These are phyloP conservation scores for Drosophila santomea DNA, from an alignment of 1,140 invertebrate species.

Conservation along the genomic window DNA sequence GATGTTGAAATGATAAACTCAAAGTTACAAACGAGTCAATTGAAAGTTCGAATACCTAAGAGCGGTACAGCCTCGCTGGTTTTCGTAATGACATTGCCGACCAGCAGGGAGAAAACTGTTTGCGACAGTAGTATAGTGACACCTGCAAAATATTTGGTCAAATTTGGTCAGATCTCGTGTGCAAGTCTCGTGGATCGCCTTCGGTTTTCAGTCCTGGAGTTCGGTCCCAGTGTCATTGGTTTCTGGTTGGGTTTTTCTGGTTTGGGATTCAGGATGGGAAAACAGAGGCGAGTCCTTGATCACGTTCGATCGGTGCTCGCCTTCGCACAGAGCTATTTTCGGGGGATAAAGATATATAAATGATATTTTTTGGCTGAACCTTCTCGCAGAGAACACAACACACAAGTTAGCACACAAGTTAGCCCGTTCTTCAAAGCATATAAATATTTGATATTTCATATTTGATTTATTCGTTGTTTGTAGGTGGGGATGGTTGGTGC, in stretches of 20 bases:
- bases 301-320: background rate
- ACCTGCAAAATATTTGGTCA: conserved; percentile 88
- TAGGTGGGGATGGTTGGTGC: conserved; percentile 30
- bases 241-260: conserved; percentile 7
- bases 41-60: conserved; percentile 90
- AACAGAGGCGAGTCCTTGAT: background rate
- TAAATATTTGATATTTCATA: conserved; percentile 3
- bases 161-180: conserved; percentile 48
- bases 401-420: conserved; percentile 9
- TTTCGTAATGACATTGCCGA: conserved; percentile 98
- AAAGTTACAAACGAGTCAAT: conserved; percentile 49
- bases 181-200: conserved; percentile 6
- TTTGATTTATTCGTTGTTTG: conserved; percentile 11
- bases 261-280: background rate
- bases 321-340: conserved; percentile 12
- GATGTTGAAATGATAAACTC: conserved; percentile 58
- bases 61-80: conserved; percentile 98
- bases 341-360: conserved; percentile 46
- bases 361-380: conserved; percentile 84
- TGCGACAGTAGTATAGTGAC: conserved; percentile 99
- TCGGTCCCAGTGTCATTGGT: conserved; percentile 19
- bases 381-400: conserved; percentile 59
- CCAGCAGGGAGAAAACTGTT: conserved; percentile 99
- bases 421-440: conserved; percentile 8
- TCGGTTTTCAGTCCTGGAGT: conserved; percentile 11